Evolutionary conservation across 2,888 invertebrate genomes (phyloP).

Genomic region (Cephus pulcher): DNA sequence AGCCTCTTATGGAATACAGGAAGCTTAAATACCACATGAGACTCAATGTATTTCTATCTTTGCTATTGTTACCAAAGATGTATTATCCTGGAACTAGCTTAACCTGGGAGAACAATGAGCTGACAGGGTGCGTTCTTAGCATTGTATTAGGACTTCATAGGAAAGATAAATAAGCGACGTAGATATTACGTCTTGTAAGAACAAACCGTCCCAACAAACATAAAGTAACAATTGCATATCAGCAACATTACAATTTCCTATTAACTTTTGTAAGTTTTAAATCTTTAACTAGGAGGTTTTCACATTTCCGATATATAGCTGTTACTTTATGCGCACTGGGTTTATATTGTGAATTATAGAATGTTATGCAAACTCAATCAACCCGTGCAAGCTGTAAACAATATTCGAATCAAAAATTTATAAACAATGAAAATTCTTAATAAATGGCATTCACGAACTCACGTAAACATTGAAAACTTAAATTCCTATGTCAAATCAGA

Average conservation of each 20-base stretch:
- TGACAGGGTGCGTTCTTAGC: not conserved
- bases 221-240: too few relatives aligned
- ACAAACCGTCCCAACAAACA: too few relatives aligned
- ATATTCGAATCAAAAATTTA: not conserved
- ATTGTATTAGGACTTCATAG: too few relatives aligned
- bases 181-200: not conserved
- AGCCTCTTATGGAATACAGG: not conserved
- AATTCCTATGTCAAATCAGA: not conserved
- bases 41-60: not conserved
- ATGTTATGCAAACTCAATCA: not conserved
- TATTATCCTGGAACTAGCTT: not conserved
- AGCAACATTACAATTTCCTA: too few relatives aligned
- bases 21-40: not conserved
- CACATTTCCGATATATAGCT: too few relatives aligned
- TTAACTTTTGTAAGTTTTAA: too few relatives aligned
- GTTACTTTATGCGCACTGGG: too few relatives aligned
- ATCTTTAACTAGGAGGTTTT: too few relatives aligned
- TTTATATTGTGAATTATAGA: not conserved
- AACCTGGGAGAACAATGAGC: not conserved
- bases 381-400: not conserved
- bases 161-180: not conserved
- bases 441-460: not conserved
- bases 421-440: not conserved
- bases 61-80: not conserved
- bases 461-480: not conserved